Conservation (phyloP, 2,888 invertebrate species). For the Ophioninae sp. region DNA sequence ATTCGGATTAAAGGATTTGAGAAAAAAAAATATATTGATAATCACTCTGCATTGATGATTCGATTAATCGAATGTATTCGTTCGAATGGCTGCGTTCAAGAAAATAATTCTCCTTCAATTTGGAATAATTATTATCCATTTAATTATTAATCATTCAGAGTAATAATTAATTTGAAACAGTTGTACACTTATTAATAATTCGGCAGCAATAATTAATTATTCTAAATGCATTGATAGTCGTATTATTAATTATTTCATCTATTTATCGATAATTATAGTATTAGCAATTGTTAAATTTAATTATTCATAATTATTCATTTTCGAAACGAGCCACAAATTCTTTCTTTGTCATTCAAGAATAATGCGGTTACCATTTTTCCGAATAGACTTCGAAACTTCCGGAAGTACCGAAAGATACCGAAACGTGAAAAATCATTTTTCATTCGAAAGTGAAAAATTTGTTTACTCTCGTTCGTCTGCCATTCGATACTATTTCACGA, state of each 20-base stretch:
- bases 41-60: neutral
- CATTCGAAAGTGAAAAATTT: neutral
- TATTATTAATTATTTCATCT: too few relatives aligned
- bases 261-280: too few relatives aligned
- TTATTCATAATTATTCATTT: too few relatives aligned
- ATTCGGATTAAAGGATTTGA: neutral
- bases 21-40: neutral
- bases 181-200: too few relatives aligned
- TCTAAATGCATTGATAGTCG: too few relatives aligned
- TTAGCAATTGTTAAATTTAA: too few relatives aligned
- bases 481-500: neutral
- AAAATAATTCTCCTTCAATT: neutral
- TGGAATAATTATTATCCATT: neutral
- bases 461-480: neutral
- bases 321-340: too few relatives aligned
- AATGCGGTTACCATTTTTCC: too few relatives aligned
- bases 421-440: neutral
- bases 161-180: too few relatives aligned
- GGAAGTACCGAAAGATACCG: neutral
- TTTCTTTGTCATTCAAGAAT: too few relatives aligned
- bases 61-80: neutral
- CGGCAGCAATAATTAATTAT: too few relatives aligned
- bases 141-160: too few relatives aligned
- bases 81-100: neutral
- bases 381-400: neutral